Conservation (phyloP, 2,888 invertebrate species). For the Polylopha cassiicola region DNA sequence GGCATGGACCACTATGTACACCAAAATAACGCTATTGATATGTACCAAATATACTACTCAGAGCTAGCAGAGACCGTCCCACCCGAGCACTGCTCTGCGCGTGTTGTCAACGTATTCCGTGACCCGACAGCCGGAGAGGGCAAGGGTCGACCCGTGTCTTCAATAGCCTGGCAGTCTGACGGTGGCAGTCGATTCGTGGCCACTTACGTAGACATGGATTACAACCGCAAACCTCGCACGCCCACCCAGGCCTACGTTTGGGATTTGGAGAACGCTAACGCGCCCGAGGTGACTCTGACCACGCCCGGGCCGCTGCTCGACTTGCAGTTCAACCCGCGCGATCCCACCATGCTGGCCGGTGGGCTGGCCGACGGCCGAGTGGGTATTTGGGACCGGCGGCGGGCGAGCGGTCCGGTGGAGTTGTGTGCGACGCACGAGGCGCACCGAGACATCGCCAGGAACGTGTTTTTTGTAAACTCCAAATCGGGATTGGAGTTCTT, state of each 20-base stretch:
- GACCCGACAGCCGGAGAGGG: slow-evolving; percentile 77
- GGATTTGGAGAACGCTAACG: slow-evolving; percentile 92
- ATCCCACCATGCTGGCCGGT: slow-evolving; percentile 80
- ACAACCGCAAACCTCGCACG: slow-evolving; percentile 74
- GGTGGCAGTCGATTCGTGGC: slow-evolving; percentile 87
- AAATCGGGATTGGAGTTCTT: slow-evolving; percentile 96
- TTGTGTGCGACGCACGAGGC: slow-evolving; percentile 86
- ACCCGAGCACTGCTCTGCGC: slow-evolving; percentile 80
- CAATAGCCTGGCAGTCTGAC: slow-evolving; percentile 92
- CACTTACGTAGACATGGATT: slow-evolving; percentile 87
- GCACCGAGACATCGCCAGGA: slow-evolving; percentile 91
- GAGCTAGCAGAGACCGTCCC: slow-evolving; percentile 83
- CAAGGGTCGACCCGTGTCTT: slow-evolving; percentile 81
- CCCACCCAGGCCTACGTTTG: slow-evolving; percentile 81
- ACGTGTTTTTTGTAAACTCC: slow-evolving; percentile 91
- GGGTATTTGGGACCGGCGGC: slow-evolving; percentile 85
- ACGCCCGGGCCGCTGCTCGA: slow-evolving; percentile 85
- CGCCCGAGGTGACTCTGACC: slow-evolving; percentile 81
- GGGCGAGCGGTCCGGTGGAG: slow-evolving; percentile 83
- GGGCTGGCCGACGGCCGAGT: slow-evolving; percentile 83
- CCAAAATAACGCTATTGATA: slow-evolving; percentile 95
- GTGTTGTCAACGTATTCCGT: slow-evolving; percentile 90
- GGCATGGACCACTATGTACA: slow-evolving; percentile 88
- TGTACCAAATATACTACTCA: slow-evolving; percentile 92
- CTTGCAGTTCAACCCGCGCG: slow-evolving; percentile 90